Conservation (phyloP, 2,888 invertebrate genomes). For the Drosophila bunnanda region DNA sequence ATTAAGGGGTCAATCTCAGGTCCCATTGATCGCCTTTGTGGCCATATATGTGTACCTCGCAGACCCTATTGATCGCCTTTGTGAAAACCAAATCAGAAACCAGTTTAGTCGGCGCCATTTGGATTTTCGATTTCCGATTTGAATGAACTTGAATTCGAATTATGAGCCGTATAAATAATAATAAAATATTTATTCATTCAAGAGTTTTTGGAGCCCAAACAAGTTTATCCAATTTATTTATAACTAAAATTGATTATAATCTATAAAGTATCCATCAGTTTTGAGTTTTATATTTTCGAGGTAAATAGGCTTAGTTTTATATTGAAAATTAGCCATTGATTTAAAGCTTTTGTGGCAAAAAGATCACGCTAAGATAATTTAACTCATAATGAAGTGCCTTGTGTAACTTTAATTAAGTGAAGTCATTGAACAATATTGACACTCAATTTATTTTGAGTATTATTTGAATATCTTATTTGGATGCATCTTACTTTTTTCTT, state of each 20-base stretch:
- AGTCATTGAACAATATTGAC: background rate
- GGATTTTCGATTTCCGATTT: background rate
- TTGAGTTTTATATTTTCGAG: background rate
- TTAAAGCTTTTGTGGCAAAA: background rate
- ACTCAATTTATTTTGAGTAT: background rate
- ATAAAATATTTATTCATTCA: slow-evolving; percentile 4
- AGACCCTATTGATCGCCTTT: background rate
- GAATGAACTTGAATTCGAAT: slow-evolving; percentile 27
- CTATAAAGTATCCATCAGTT: slow-evolving; percentile 1
- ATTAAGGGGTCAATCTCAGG: slow-evolving; percentile 1
- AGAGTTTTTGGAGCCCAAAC: slow-evolving; percentile 1
- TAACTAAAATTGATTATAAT: slow-evolving; percentile 26
- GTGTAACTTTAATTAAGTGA: background rate
- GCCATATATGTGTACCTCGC: background rate
- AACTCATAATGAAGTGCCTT: background rate
- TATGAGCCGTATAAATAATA: slow-evolving; percentile 24
- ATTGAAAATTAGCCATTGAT: slow-evolving; percentile 5
- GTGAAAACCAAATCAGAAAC: slow-evolving; percentile 5
- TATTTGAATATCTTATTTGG: background rate
- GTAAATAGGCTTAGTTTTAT: slow-evolving; percentile 1
- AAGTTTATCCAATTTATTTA: slow-evolving; percentile 26
- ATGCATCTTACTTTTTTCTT: background rate
- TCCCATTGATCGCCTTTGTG: slow-evolving; percentile 1
- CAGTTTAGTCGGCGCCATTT: background rate
- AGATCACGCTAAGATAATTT: background rate